Conservation (phyloP, 2,113 vertebrate species). For the Gymnocephalus cernua region DNA sequence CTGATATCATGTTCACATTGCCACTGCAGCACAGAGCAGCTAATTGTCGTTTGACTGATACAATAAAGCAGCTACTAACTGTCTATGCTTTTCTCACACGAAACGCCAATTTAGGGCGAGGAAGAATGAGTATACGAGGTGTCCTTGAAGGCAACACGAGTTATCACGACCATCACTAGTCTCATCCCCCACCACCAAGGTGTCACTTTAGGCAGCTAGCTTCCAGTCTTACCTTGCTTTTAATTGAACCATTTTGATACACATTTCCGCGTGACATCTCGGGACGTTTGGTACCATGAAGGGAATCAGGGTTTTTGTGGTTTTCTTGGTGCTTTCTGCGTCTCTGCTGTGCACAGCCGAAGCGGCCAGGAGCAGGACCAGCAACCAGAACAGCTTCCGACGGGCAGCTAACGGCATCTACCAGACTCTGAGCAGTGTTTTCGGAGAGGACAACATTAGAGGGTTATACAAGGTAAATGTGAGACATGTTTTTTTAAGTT, state of each 20-base stretch:
- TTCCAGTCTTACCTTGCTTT: background rate
- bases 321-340: constrained; percentile 74
- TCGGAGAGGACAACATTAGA: constrained; percentile 94
- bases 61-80: background rate
- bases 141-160: constrained; percentile 31
- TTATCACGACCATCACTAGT: constrained; percentile 17
- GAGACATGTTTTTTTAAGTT: too few species aligned
- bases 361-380: constrained; percentile 87
- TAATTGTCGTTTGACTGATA: background rate
- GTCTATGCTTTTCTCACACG: background rate
- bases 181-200: constrained; percentile 24
- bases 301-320: constrained; percentile 51
- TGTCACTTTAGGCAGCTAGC: constrained; percentile 53
- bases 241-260: constrained; percentile 2
- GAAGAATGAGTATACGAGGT: background rate
- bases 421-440: constrained; percentile 89
- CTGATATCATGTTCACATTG: background rate
- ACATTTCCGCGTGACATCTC: background rate
- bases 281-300: constrained; percentile 56
- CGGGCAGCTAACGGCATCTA: constrained; percentile 89
- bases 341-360: constrained; percentile 72
- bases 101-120: background rate
- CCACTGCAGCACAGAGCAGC: background rate
- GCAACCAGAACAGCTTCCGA: constrained; percentile 89
- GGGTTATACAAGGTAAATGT: constrained; percentile 89